phyloP scores from a whole-genome alignment of 1,140 invertebrate species.

The Pseudomyrmex concolor region DNA sequence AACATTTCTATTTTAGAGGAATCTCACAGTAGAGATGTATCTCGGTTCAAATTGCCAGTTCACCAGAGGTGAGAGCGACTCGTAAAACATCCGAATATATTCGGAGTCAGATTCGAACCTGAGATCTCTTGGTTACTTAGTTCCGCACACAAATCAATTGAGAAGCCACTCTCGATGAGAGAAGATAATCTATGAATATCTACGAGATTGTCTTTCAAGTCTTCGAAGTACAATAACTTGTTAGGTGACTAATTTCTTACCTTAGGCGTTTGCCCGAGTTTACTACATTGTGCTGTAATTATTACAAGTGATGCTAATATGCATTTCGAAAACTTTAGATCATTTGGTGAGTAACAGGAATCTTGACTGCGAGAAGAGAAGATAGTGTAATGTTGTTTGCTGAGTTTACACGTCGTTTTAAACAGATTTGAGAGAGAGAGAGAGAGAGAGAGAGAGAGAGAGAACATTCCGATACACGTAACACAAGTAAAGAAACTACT shows the following conservation, averaged over 20 bases:
- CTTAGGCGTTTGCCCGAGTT: neutral
- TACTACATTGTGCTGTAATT: too few species aligned
- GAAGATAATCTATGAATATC: neutral
- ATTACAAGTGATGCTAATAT: neutral
- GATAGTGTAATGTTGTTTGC: neutral
- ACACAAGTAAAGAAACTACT: conserved; percentile 3
- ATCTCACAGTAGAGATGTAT: too few species aligned
- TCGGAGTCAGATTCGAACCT: too few species aligned
- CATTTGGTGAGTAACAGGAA: neutral
- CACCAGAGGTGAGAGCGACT: too few species aligned
- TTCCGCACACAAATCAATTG: neutral
- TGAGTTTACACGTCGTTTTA: neutral
- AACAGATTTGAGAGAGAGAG: too few species aligned
- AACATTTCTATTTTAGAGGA: too few species aligned
- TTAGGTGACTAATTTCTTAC: conserved; percentile 2
- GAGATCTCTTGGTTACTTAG: too few species aligned
- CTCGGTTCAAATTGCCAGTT: too few species aligned
- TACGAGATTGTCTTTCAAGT: conserved; percentile 9
- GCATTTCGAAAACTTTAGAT: conserved; percentile 23
- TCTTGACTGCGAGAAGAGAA: neutral
- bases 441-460: too few species aligned
- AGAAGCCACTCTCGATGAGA: neutral
- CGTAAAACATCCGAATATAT: too few species aligned
- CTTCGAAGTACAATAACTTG: neutral
- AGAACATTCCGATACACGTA: neutral